phyloP scores from a whole-genome alignment of 2,888 invertebrate species.

The Siphlonurus alternatus region DNA sequence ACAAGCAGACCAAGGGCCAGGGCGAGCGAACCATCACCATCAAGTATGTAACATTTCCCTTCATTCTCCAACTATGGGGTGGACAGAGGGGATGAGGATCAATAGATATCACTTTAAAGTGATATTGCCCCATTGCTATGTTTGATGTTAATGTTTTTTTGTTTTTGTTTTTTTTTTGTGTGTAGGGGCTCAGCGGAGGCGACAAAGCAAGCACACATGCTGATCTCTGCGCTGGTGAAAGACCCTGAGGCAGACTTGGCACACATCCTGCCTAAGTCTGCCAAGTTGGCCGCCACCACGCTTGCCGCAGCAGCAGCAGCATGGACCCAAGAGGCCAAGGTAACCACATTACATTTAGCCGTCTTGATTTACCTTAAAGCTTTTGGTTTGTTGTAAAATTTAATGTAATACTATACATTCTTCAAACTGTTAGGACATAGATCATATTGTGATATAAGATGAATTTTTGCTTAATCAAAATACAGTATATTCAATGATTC shows the following conservation, averaged over 20 bases:
- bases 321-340: background rate
- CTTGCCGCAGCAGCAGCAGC: conserved; percentile 26
- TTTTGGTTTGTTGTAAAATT: background rate
- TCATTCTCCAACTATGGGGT: no score
- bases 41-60: conserved; percentile 40
- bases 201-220: conserved; percentile 76
- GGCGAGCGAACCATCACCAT: conserved; percentile 90
- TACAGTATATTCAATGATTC: no score
- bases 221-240: conserved; percentile 83
- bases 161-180: no score
- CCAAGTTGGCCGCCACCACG: conserved; percentile 33
- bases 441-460: no score
- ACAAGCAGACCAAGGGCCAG: conserved; percentile 90
- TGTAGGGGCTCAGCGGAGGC: conserved; percentile 74
- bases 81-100: no score
- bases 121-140: background rate
- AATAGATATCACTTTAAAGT: no score
- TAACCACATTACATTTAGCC: background rate
- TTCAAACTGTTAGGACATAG: no score
- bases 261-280: conserved; percentile 57
- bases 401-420: no score
- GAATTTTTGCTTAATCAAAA: no score
- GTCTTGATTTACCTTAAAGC: background rate
- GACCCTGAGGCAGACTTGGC: conserved; percentile 88
- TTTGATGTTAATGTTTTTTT: no score